phyloP scores from a whole-genome alignment of 2,888 invertebrate genomes.

The Pammene aurita region DNA sequence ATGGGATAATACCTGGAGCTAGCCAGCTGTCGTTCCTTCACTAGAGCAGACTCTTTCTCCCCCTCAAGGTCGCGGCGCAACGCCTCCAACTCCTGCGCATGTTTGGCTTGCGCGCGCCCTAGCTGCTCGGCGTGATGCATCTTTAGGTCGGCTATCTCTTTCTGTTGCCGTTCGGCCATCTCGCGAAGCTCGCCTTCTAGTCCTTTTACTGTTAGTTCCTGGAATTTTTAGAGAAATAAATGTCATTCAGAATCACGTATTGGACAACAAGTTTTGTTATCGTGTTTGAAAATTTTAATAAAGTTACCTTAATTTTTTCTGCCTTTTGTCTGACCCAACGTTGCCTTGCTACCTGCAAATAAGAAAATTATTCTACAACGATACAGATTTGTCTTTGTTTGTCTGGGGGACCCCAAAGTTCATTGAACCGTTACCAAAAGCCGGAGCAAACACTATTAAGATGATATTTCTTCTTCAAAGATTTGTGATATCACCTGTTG shows the following conservation, averaged over 20 bases:
- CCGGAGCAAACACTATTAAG: too few relatives aligned
- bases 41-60: conserved; percentile 70
- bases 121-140: conserved; percentile 71
- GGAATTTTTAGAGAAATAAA: conserved; percentile 29
- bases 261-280: too few relatives aligned
- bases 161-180: conserved; percentile 89
- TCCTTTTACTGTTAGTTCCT: conserved; percentile 93
- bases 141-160: conserved; percentile 83
- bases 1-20: conserved; percentile 73
- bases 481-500: too few relatives aligned
- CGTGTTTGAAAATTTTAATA: too few relatives aligned
- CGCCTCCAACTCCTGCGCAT: conserved; percentile 70
- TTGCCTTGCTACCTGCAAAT: conserved; percentile 80
- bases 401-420: too few relatives aligned
- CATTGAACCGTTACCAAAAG: too few relatives aligned
- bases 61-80: conserved; percentile 82
- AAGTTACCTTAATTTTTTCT: conserved; percentile 90
- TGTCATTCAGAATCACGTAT: too few relatives aligned
- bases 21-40: conserved; percentile 74
- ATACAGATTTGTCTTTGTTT: too few relatives aligned
- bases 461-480: too few relatives aligned
- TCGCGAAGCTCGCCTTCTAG: conserved; percentile 92
- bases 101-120: conserved; percentile 71
- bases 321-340: conserved; percentile 93
- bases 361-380: not conserved